Percentiles rank a stretch among this genome's conserved stretches.
Evolutionary conservation across 2,888 invertebrate genomes (phyloP).

Genomic region (Sesia bembeciformis): DNA sequence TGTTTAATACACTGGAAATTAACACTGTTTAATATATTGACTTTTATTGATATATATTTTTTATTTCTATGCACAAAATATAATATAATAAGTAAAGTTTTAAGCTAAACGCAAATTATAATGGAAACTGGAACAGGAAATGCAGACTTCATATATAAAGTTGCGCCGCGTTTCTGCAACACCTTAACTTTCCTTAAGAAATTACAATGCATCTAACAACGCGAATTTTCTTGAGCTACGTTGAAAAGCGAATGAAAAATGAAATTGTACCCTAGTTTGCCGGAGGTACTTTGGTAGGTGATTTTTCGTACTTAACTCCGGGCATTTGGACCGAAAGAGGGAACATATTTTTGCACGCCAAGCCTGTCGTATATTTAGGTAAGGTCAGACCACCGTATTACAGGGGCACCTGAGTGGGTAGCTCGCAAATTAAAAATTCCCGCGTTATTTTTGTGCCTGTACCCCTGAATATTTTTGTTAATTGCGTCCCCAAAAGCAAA

Average conservation of each 20-base stretch:
- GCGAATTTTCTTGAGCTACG: not conserved
- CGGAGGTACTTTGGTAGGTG: slow-evolving; percentile 7
- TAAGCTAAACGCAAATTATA: too few species aligned
- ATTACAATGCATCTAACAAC: not conserved
- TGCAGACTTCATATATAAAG: too few species aligned
- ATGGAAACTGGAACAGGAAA: too few species aligned
- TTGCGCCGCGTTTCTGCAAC: too few species aligned
- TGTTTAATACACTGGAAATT: too few species aligned
- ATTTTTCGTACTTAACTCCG: slow-evolving; percentile 9
- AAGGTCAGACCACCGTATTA: not conserved
- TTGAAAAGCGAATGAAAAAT: slow-evolving; percentile 6
- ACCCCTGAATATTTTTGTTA: not conserved
- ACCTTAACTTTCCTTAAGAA: not conserved
- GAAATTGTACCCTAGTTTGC: slow-evolving; percentile 1
- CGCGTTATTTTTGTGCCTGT: not conserved
- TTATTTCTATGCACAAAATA: too few species aligned
- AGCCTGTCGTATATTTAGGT: not conserved
- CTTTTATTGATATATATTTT: too few species aligned
- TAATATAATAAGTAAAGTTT: too few species aligned
- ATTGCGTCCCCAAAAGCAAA: not conserved
- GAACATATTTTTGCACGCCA: not conserved
- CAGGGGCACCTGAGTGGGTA: not conserved
- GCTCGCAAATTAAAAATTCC: not conserved
- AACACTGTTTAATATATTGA: too few species aligned
- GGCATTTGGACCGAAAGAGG: slow-evolving; percentile 4